Evolutionary conservation across 2,888 invertebrate species (phyloP).

Genomic region (Acrobasis suavella): DNA sequence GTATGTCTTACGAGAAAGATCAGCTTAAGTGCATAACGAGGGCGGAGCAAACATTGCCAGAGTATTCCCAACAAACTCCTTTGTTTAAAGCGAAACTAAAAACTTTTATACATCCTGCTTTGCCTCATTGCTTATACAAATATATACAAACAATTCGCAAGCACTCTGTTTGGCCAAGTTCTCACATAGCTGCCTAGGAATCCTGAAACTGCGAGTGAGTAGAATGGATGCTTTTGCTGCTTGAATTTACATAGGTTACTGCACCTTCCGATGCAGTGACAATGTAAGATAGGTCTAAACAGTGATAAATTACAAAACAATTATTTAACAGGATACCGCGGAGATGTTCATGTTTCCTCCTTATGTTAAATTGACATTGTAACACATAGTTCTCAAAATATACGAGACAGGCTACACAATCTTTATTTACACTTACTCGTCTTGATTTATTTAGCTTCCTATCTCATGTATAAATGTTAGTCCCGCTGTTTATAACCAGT

Average conservation of each 20-base stretch:
- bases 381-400: conserved; percentile 8
- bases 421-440: conserved; percentile 6
- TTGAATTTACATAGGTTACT: conserved; percentile 70
- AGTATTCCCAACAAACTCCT: conserved; percentile 33
- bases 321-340: conserved; percentile 18
- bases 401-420: conserved; percentile 8
- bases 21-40: not conserved
- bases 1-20: not conserved
- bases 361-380: conserved; percentile 19
- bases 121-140: conserved; percentile 72
- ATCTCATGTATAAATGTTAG: conserved; percentile 15
- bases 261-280: conserved; percentile 45
- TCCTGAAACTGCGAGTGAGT: conserved; percentile 65
- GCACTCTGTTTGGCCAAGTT: conserved; percentile 64
- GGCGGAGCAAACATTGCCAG: conserved; percentile 8
- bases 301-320: conserved; percentile 22
- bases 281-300: conserved; percentile 33
- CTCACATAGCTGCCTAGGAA: conserved; percentile 66
- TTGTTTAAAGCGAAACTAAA: conserved; percentile 48
- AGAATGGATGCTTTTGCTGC: conserved; percentile 59
- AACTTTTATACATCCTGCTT: conserved; percentile 57
- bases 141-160: conserved; percentile 70
- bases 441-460: conserved; percentile 13
- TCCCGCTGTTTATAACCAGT: conserved; percentile 15
- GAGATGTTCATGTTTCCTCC: conserved; percentile 18